Conservation (phyloP, 2,797 vertebrate genomes). For the Lithobates sylvaticus region DNA sequence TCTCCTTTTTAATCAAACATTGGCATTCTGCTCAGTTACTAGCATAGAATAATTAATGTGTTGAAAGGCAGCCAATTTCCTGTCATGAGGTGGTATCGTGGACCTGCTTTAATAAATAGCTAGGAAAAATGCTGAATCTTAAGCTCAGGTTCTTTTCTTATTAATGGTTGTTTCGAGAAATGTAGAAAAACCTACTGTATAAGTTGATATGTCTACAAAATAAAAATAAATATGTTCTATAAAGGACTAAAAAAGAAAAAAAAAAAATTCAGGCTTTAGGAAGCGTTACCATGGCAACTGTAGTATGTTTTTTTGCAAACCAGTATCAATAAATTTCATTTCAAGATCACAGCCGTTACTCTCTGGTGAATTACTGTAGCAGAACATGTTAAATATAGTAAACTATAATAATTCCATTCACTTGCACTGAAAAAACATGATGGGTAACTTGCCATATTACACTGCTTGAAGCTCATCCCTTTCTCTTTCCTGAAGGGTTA, state of each 20-base stretch:
- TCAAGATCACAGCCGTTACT: neutral
- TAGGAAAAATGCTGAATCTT: neutral
- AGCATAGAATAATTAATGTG: constrained; percentile 13
- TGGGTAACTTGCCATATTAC: neutral
- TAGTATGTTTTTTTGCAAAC: constrained; percentile 11
- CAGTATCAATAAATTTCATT: constrained; percentile 32
- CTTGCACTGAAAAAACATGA: neutral
- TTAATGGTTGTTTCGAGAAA: neutral
- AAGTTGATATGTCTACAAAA: constrained; percentile 22
- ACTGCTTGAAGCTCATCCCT: neutral
- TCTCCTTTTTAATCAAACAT: constrained; percentile 13
- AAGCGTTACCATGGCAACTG: constrained; percentile 55
- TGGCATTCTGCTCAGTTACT: constrained; percentile 27
- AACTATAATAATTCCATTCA: neutral
- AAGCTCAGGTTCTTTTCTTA: neutral
- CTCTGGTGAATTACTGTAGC: constrained; percentile 14
- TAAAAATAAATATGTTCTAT: constrained; percentile 27
- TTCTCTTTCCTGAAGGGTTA: neutral
- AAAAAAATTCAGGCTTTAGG: constrained; percentile 17
- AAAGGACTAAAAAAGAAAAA: constrained; percentile 12
- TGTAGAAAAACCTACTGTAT: neutral
- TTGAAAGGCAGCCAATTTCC: constrained; percentile 18
- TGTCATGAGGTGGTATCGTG: constrained; percentile 1
- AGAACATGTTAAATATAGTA: neutral
- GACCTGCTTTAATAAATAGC: constrained; percentile 18